Evolutionary conservation across 2,888 invertebrate species (phyloP).

Genomic region (Tiliacea aurago): DNA sequence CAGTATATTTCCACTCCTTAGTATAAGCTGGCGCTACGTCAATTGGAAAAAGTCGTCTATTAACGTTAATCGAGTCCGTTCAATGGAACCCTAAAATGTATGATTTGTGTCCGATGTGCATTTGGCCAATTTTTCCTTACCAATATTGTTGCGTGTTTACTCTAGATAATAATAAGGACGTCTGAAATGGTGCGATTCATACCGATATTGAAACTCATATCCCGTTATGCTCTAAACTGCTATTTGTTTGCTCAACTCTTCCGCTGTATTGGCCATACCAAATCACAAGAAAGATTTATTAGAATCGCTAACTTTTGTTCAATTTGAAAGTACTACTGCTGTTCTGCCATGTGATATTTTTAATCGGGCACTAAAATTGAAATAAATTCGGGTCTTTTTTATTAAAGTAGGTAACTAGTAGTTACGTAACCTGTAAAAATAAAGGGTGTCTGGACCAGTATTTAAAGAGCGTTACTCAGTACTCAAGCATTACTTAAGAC

Average conservation of each 20-base stretch:
- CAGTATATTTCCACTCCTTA: background rate
- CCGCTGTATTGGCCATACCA: background rate
- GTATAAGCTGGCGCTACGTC: background rate
- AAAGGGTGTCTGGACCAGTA: too few species aligned
- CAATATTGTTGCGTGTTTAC: conserved; percentile 29
- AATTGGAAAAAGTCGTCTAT: too few species aligned
- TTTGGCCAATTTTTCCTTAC: conserved; percentile 32
- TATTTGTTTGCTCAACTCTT: conserved; percentile 17
- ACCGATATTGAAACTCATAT: conserved; percentile 5
- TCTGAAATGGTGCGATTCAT: conserved; percentile 12
- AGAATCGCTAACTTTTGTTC: conserved; percentile 14
- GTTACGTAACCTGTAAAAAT: conserved; percentile 3
- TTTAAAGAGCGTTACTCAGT: too few species aligned
- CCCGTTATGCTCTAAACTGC: background rate
- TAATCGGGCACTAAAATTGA: background rate
- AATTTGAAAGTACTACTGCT: background rate
- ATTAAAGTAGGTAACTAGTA: background rate
- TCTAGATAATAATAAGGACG: conserved; percentile 8
- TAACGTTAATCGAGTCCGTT: background rate
- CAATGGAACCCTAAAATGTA: conserved; percentile 17
- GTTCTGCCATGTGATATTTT: background rate
- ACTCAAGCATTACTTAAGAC: too few species aligned
- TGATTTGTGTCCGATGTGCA: conserved; percentile 34
- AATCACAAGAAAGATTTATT: background rate
- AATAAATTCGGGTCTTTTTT: too few species aligned